Conservation (phyloP, 2,888 invertebrate species). For the Pammene aurita region DNA sequence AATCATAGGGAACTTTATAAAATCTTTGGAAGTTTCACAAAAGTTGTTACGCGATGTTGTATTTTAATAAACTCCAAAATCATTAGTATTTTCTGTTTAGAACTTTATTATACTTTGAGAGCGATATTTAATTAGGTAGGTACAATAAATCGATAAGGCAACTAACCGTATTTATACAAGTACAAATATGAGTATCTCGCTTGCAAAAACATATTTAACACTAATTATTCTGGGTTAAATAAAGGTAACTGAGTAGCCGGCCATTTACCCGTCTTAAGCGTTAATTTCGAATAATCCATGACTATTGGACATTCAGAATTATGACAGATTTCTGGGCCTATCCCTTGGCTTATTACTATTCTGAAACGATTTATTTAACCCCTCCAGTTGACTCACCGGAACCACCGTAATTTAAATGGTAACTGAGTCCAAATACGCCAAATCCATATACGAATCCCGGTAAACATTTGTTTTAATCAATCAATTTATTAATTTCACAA, state of each 20-base stretch:
- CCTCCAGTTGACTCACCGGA: slow-evolving; percentile 10
- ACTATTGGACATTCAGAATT: slow-evolving; percentile 1
- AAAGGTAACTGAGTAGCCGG: background rate
- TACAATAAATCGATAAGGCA: no score
- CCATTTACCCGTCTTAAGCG: background rate
- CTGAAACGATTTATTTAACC: slow-evolving; percentile 5
- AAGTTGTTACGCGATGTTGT: background rate
- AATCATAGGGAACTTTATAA: background rate
- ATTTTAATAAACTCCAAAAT: background rate
- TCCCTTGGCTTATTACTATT: slow-evolving; percentile 8
- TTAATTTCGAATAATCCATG: slow-evolving; percentile 1
- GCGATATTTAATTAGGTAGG: no score
- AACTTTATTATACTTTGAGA: background rate
- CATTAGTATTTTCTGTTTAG: background rate
- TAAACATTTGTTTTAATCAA: slow-evolving; percentile 22
- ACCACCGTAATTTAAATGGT: slow-evolving; percentile 27
- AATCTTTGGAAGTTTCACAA: background rate
- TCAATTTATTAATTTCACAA: slow-evolving; percentile 39
- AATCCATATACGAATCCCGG: slow-evolving; percentile 23
- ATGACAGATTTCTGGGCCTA: slow-evolving; percentile 1
- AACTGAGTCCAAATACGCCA: slow-evolving; percentile 15
- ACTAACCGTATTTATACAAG: no score
- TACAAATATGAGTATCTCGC: no score
- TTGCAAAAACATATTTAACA: no score
- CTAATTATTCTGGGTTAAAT: no score